These are phyloP conservation scores for Drosophila paramelanica DNA, from an alignment of 2,888 invertebrate species.

Conservation along the genomic window DNA sequence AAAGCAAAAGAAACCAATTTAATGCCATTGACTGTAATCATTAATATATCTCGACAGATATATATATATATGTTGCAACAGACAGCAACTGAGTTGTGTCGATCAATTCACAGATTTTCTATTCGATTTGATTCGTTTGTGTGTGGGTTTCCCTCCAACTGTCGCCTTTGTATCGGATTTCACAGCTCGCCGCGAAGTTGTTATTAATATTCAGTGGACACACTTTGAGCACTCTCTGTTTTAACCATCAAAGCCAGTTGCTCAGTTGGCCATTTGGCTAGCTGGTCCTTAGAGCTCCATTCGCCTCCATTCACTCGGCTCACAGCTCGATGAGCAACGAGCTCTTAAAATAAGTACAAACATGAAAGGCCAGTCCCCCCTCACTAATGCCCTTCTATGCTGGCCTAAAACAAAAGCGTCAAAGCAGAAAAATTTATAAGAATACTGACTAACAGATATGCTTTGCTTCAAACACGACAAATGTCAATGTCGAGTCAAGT, in stretches of 20 bases:
- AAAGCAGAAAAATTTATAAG: constrained; percentile 18
- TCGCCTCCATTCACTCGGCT: constrained; percentile 52
- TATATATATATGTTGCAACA: constrained; percentile 20
- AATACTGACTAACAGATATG: constrained; percentile 3
- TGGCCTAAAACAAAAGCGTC: constrained; percentile 31
- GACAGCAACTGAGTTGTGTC: constrained; percentile 43
- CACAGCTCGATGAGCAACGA: constrained; percentile 65
- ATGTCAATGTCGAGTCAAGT: too few species aligned
- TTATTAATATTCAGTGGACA: constrained; percentile 19
- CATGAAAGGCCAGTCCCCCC: constrained; percentile 8
- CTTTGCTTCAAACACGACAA: neutral
- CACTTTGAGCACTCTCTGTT: neutral
- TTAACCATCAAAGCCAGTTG: constrained; percentile 42
- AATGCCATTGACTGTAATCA: constrained; percentile 78
- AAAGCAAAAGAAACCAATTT: constrained; percentile 64
- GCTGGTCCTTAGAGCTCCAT: constrained; percentile 58
- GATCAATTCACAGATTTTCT: constrained; percentile 43
- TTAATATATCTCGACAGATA: constrained; percentile 71
- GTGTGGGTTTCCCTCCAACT: constrained; percentile 45
- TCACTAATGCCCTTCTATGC: neutral
- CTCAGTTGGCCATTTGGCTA: constrained; percentile 16
- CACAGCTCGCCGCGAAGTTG: constrained; percentile 8
- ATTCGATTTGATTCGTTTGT: constrained; percentile 24
- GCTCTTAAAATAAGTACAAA: constrained; percentile 59
- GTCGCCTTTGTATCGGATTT: constrained; percentile 2